Evolutionary conservation across 2,888 invertebrate species (phyloP).

Genomic region (Sipunculus nudus): DNA sequence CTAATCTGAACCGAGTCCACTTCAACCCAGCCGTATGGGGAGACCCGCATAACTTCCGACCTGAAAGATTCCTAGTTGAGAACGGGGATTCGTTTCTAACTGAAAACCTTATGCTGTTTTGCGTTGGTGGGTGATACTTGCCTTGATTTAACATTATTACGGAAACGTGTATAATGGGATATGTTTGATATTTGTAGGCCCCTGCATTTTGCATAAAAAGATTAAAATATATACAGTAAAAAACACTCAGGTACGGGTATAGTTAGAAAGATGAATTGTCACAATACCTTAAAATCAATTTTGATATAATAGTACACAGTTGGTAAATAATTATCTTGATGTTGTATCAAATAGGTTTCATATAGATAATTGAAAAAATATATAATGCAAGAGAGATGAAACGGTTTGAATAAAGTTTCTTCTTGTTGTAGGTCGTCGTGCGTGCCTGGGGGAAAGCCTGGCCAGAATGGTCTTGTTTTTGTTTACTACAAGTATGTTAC

Average conservation of each 20-base stretch:
- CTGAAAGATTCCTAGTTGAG: constrained; percentile 8
- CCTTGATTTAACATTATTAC: no score
- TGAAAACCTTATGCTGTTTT: constrained; percentile 14
- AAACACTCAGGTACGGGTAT: no score
- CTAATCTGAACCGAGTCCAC: constrained; percentile 9
- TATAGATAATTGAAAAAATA: no score
- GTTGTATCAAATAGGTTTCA: no score
- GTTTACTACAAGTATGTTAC: constrained; percentile 10
- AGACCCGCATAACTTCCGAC: constrained; percentile 7
- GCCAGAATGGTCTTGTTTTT: constrained; percentile 20
- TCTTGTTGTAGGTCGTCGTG: constrained; percentile 9
- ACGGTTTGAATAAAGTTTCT: no score
- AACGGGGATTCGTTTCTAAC: background rate
- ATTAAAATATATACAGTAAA: background rate
- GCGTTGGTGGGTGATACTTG: constrained; percentile 4
- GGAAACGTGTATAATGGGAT: no score
- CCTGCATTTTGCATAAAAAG: background rate
- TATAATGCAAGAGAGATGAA: no score
- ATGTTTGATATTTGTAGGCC: background rate
- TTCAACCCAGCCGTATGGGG: constrained; percentile 6
- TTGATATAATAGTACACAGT: no score
- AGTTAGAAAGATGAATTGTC: no score
- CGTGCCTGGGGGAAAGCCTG: constrained; percentile 19
- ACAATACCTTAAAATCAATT: no score
- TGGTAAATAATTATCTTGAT: no score